A percentile compares a stretch with the other conserved stretches of the same genome.
phyloP scores from a whole-genome alignment of 2,113 vertebrate species.

The Catagonus wagneri region DNA sequence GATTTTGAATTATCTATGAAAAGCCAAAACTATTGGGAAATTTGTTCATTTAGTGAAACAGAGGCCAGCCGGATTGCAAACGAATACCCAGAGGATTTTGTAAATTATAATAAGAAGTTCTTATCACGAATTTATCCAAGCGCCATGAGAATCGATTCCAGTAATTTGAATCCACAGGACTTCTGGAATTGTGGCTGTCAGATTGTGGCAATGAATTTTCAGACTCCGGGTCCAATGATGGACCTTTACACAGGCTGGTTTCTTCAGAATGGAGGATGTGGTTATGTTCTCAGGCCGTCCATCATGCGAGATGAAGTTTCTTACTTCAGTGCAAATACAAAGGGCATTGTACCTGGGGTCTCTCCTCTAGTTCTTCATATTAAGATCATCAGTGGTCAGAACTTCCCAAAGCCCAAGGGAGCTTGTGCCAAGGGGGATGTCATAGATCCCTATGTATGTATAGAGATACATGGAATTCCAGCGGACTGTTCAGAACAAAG shows the following conservation, averaged over 20 bases:
- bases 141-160: constrained; percentile 96
- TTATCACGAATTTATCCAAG: constrained; percentile 96
- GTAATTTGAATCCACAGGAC: constrained; percentile 97
- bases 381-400: constrained; percentile 98
- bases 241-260: constrained; percentile 97
- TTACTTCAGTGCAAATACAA: constrained; percentile 98
- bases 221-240: constrained; percentile 98
- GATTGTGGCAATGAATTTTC: constrained; percentile 98
- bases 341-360: constrained; percentile 96
- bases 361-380: constrained; percentile 95
- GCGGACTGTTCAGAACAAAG: constrained; percentile 96
- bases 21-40: constrained; percentile 94
- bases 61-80: constrained; percentile 95
- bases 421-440: constrained; percentile 98
- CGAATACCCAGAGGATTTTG: constrained; percentile 96
- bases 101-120: constrained; percentile 96
- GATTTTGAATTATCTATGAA: constrained; percentile 93
- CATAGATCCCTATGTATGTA: constrained; percentile 97
- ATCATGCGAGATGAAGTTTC: constrained; percentile 98
- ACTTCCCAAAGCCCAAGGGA: constrained; percentile 98
- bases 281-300: constrained; percentile 95
- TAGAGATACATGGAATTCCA: constrained; percentile 98
- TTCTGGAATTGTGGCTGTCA: constrained; percentile 99
- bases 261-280: constrained; percentile 95
- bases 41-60: constrained; percentile 96